phyloP scores from a whole-genome alignment of 2,113 vertebrate genomes.

The Grantiella picta region DNA sequence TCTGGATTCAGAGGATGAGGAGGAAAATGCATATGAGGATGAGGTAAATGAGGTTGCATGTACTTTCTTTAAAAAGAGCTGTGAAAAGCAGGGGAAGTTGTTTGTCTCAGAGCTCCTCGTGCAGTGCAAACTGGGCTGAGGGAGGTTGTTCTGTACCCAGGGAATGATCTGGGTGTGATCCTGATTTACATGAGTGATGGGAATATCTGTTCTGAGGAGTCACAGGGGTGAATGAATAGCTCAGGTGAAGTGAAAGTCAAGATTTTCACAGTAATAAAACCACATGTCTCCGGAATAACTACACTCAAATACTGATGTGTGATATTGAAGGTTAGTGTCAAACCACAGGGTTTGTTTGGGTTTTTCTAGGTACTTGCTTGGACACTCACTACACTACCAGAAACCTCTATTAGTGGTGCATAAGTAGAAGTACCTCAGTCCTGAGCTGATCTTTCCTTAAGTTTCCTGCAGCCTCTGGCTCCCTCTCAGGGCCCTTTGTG shows the following conservation, averaged over 20 bases:
- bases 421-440: not conserved
- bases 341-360: not conserved
- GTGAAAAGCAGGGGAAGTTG: not conserved
- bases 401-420: not conserved
- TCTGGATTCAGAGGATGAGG: conserved; percentile 89
- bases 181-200: not conserved
- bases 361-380: not conserved
- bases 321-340: not conserved
- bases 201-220: not conserved
- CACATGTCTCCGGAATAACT: not conserved
- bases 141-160: not conserved
- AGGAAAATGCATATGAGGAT: conserved; percentile 83
- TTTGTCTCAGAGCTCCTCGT: not conserved
- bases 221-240: not conserved
- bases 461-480: not conserved
- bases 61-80: not conserved
- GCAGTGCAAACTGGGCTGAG: not conserved
- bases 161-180: not conserved
- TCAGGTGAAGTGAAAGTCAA: not conserved
- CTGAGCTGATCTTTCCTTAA: not conserved
- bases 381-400: not conserved
- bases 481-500: not conserved
- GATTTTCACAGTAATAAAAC: not conserved
- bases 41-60: conserved; percentile 66
- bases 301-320: not conserved